These are phyloP conservation scores for Vanacampus margaritifer DNA, from an alignment of 2,113 vertebrate species.

Conservation along the genomic window DNA sequence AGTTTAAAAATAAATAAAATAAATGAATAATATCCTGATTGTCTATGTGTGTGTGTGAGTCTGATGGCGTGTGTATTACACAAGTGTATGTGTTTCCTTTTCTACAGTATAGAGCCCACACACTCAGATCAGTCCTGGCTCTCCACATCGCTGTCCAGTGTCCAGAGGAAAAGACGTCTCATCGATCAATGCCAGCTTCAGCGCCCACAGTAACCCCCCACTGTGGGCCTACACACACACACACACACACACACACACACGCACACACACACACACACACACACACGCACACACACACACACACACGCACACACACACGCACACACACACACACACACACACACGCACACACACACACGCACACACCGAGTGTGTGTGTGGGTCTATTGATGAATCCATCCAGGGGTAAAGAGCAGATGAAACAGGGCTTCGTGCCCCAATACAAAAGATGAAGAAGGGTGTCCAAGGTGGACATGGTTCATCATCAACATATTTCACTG, in stretches of 20 bases:
- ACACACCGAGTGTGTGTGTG: slow-evolving; percentile 19
- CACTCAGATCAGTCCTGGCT: slow-evolving; percentile 63
- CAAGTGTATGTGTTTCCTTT: slow-evolving; percentile 19
- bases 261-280: slow-evolving; percentile 15
- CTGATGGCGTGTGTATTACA: background rate
- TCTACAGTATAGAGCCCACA: slow-evolving; percentile 64
- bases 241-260: slow-evolving; percentile 15
- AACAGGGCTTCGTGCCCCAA: slow-evolving; percentile 32
- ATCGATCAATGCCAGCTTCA: slow-evolving; percentile 74
- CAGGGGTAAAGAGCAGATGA: slow-evolving; percentile 52
- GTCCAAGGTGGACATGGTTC: slow-evolving; percentile 64
- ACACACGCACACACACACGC: background rate
- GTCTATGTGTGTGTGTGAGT: background rate
- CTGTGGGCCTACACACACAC: slow-evolving; percentile 27
- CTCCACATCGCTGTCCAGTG: slow-evolving; percentile 67
- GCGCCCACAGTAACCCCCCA: slow-evolving; percentile 61
- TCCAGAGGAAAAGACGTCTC: slow-evolving; percentile 64
- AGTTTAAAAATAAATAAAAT: too few species aligned
- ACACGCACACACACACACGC: too few species aligned
- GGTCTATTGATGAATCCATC: slow-evolving; percentile 58
- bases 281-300: slow-evolving; percentile 29
- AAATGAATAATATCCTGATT: too few species aligned
- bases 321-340: too few species aligned
- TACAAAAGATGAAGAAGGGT: slow-evolving; percentile 58
- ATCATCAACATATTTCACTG: slow-evolving; percentile 28